Evolutionary conservation across 2,797 vertebrate species (phyloP), one percentile per base, ranked within the genome.

Genomic region (Macroramphosus scolopax): DNA sequence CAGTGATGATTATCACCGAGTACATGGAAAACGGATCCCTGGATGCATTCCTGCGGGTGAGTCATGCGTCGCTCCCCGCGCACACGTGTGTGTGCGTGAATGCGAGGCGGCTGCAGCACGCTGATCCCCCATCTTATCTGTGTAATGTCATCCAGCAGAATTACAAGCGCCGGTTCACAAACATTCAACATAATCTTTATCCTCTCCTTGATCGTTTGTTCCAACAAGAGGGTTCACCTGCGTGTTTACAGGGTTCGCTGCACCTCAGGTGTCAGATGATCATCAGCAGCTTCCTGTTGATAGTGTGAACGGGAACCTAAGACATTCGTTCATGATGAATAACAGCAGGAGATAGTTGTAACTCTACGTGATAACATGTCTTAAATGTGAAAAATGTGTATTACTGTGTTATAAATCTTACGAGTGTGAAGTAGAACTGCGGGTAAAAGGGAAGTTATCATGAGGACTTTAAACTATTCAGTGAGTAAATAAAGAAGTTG

Each of bases 1-100:
- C 96, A 5, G 95, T 98, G 80, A 98, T 98, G 96, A 98, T 98
- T 88, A 97, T 98, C 87, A 98, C 96, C 0, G 96, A 98, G 80
- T 98, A 97, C 90, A 98, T 98, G 96, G 96, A 98, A 76, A 98
- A 98, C 16, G 95, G 96, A 52, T 98, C 96, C 14, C 89, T 98
- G 92, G 96, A 98, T 83, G 92, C 95, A 46, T 98, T 98, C 89
- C 92, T 98, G 78, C 92, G 96, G 93, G 96, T 98, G 91, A 67
- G 96, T 94, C 78, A 74, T 78, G 73, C 63, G 14, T 76, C 58
- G 72, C 63, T 52, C 25, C 66, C 16, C 63, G 37, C 16, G 16
- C 20, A 22, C 35, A 2, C 20, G 46, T 61, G 56, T 43, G 26
- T 18, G n/a, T 60, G 25, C 20, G 55, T 31, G 38, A 50, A 53